Conservation (phyloP, 2,797 vertebrate species). For the Tamandua tetradactyla region DNA sequence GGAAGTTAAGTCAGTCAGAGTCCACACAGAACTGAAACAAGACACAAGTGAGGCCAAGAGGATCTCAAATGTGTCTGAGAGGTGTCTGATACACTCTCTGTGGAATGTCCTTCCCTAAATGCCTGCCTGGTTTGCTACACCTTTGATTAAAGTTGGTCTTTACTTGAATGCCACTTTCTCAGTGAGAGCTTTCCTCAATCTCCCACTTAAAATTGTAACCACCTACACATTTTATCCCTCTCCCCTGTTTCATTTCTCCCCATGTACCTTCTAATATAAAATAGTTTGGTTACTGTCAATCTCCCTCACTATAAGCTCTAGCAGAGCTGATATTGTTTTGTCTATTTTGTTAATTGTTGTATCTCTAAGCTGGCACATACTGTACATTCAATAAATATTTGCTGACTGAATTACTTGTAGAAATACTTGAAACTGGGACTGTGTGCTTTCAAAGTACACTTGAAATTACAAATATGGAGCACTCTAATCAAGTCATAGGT, state of each 20-base stretch:
- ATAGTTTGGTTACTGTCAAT: neutral
- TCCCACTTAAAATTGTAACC: neutral
- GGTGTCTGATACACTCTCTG: neutral
- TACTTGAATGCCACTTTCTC: neutral
- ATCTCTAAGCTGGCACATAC: neutral
- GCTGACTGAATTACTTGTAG: neutral
- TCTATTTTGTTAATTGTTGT: neutral
- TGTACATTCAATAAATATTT: neutral
- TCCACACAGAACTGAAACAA: neutral
- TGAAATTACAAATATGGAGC: neutral
- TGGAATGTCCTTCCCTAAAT: neutral
- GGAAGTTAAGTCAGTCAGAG: neutral
- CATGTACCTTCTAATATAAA: neutral
- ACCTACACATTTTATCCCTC: neutral
- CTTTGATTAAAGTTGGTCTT: neutral
- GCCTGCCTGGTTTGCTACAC: neutral
- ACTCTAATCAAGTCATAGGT: neutral
- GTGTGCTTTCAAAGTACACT: neutral
- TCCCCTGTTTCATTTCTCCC: neutral
- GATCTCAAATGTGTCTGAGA: neutral
- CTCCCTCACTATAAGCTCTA: neutral
- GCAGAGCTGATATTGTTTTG: neutral
- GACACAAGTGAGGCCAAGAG: neutral
- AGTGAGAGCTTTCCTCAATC: neutral
- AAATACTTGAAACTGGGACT: neutral